Evolutionary conservation across 2,113 vertebrate species (phyloP).

Genomic region (Nipponia nippon): DNA sequence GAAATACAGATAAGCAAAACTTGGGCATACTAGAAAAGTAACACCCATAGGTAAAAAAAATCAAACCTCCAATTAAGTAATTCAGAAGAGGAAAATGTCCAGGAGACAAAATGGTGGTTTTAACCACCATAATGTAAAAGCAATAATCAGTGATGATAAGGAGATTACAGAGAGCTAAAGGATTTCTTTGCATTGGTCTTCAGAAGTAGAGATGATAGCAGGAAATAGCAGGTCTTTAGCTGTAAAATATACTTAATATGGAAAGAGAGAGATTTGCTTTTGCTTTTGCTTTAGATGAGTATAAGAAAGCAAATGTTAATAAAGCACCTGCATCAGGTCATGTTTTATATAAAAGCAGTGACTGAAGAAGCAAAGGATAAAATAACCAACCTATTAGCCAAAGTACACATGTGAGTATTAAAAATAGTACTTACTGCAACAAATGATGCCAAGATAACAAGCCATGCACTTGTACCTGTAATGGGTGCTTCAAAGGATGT

Average conservation of each 20-base stretch:
- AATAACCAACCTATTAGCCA: background rate
- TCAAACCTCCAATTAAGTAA: background rate
- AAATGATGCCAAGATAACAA: background rate
- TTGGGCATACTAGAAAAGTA: background rate
- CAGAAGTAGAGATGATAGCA: background rate
- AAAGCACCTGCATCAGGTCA: background rate
- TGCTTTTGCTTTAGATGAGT: background rate
- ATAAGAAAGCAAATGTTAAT: background rate
- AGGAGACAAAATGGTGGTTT: background rate
- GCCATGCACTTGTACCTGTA: background rate
- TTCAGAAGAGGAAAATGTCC: background rate
- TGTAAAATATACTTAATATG: background rate
- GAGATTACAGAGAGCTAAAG: background rate
- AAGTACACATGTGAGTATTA: background rate
- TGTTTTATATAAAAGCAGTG: background rate
- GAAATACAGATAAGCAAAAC: background rate
- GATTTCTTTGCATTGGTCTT: background rate
- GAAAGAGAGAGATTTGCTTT: background rate
- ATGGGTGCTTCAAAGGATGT: background rate
- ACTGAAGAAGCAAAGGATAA: slow-evolving; percentile 2
- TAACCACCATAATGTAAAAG: background rate
- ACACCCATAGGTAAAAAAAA: background rate
- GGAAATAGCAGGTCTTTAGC: background rate
- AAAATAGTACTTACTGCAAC: slow-evolving; percentile 2
- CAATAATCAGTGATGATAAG: background rate